These are phyloP conservation scores for Pygoscelis antarcticus DNA, from an alignment of 2,113 vertebrate genomes.

Conservation along the genomic window DNA sequence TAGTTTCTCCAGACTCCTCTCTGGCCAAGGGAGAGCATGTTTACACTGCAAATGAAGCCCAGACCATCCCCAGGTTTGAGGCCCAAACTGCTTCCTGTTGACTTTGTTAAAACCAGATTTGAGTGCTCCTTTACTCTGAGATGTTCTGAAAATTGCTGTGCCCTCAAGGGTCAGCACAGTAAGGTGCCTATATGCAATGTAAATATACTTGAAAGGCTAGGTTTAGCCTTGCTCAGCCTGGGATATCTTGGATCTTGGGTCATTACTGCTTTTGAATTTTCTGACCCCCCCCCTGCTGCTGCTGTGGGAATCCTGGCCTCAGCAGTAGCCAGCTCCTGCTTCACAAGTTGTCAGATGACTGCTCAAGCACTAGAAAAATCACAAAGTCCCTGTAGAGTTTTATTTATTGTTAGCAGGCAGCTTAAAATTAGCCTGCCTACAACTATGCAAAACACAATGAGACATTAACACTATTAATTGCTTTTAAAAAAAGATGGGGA, in stretches of 20 bases:
- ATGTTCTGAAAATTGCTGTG: not conserved
- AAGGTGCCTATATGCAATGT: not conserved
- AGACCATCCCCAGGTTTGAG: not conserved
- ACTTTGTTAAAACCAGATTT: not conserved
- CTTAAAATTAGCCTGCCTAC: not conserved
- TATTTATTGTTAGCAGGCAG: not conserved
- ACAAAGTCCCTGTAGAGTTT: not conserved
- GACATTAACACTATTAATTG: not conserved
- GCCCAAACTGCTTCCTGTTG: not conserved
- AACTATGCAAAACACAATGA: not conserved
- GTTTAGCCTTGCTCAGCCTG: not conserved
- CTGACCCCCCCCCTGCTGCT: fast-evolving
- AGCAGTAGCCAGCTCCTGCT: not conserved
- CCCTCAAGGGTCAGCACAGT: not conserved
- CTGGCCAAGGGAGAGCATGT: not conserved
- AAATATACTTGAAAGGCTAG: not conserved
- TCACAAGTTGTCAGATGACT: not conserved
- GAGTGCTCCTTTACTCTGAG: not conserved
- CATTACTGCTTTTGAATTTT: not conserved
- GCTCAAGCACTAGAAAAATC: not conserved
- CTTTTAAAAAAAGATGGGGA: not conserved
- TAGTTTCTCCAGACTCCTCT: not conserved
- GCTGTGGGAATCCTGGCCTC: not conserved
- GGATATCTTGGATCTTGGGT: not conserved
- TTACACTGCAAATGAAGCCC: not conserved